These are phyloP conservation scores for Orius laevigatus DNA, from an alignment of 1,140 invertebrate genomes.

Conservation along the genomic window DNA sequence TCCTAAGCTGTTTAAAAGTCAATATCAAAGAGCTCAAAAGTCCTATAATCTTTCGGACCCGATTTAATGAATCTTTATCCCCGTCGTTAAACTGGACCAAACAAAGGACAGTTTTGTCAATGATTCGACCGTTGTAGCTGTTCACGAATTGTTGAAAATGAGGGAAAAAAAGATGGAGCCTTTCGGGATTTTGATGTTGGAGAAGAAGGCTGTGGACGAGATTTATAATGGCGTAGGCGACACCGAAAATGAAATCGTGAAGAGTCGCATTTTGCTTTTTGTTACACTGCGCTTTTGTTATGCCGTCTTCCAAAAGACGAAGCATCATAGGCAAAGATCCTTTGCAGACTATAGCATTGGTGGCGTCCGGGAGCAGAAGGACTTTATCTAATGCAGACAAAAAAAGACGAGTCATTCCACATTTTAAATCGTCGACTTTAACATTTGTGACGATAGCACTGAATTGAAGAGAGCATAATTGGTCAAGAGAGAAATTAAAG, in stretches of 20 bases:
- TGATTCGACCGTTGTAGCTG: constrained; percentile 37
- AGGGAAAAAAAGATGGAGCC: constrained; percentile 39
- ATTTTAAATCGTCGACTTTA: constrained; percentile 33
- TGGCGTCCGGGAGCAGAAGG: constrained; percentile 36
- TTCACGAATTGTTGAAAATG: constrained; percentile 41
- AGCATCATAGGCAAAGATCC: constrained; percentile 37
- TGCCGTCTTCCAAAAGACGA: constrained; percentile 15
- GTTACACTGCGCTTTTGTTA: constrained; percentile 12
- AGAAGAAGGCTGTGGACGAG: constrained; percentile 41
- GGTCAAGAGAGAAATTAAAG: constrained; percentile 41
- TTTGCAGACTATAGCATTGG: constrained; percentile 39
- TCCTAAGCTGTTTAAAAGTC: constrained; percentile 36
- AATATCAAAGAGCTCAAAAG: constrained; percentile 37
- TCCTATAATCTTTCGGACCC: constrained; percentile 38
- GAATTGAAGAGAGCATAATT: constrained; percentile 41
- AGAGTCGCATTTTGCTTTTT: constrained; percentile 23
- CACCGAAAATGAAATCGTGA: constrained; percentile 43
- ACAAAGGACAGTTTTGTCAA: constrained; percentile 37
- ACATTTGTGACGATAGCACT: constrained; percentile 24
- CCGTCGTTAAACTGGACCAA: constrained; percentile 34
- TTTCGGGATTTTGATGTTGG: constrained; percentile 31
- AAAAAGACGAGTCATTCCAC: constrained; percentile 37
- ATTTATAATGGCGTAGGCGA: constrained; percentile 37
- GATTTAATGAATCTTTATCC: constrained; percentile 26
- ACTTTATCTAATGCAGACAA: constrained; percentile 39